Percentiles rank a stretch among this genome's conserved stretches.
phyloP scores from a whole-genome alignment of 2,797 vertebrate species.

The Melanotaenia maccullochi region DNA sequence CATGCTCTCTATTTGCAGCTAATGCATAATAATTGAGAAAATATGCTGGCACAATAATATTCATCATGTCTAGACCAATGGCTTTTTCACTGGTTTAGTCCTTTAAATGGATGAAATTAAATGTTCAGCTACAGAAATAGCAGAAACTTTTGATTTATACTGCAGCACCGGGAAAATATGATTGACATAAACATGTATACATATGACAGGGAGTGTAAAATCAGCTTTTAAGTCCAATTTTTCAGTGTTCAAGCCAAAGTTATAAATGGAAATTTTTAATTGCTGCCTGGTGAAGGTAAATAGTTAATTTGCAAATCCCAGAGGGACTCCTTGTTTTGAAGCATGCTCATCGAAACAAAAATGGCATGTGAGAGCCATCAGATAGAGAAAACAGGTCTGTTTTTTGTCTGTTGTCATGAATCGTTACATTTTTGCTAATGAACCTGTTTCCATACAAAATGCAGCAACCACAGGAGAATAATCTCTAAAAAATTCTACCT shows the following conservation, averaged over 20 bases:
- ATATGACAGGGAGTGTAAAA: background rate
- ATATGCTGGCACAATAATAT: constrained; percentile 49
- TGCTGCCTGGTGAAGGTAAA: constrained; percentile 51
- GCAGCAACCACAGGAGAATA: constrained; percentile 39
- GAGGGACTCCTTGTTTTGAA: constrained; percentile 44
- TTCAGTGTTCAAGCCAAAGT: constrained; percentile 7
- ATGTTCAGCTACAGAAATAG: constrained; percentile 22
- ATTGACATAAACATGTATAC: constrained; percentile 10
- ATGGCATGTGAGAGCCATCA: constrained; percentile 15
- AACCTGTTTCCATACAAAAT: constrained; percentile 52
- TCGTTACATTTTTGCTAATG: constrained; percentile 57
- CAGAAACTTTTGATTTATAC: constrained; percentile 7
- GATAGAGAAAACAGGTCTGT: constrained; percentile 22
- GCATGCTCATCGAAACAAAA: constrained; percentile 38
- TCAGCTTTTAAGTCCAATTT: constrained; percentile 26
- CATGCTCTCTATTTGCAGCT: constrained; percentile 52
- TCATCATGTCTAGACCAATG: constrained; percentile 46
- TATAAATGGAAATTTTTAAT: constrained; percentile 61
- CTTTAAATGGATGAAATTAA: constrained; percentile 37
- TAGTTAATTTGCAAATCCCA: constrained; percentile 54
- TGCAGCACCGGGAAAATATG: background rate
- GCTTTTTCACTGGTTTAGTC: constrained; percentile 41
- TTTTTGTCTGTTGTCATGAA: constrained; percentile 33
- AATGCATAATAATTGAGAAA: constrained; percentile 67
- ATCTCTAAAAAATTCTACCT: constrained; percentile 25